phyloP scores from a whole-genome alignment of 2,113 vertebrate species.

The Neofelis nebulosa region DNA sequence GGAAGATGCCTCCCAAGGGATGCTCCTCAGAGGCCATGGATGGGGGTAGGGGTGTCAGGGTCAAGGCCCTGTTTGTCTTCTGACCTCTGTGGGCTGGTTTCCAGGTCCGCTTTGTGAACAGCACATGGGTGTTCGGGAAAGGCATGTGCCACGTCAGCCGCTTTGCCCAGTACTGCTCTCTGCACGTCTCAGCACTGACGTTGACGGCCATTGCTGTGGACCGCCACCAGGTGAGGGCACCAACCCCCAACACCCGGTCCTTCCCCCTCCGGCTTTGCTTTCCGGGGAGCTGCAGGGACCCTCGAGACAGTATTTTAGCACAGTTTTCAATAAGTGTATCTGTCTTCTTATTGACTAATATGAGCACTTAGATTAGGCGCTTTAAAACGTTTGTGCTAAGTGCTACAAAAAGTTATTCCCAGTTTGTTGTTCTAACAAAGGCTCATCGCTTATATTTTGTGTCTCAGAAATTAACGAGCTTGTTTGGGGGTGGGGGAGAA shows the following conservation, averaged over 20 bases:
- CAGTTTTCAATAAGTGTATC: neutral
- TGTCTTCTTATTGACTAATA: neutral
- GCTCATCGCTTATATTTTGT: neutral
- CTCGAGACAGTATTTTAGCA: neutral
- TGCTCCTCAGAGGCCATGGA: neutral
- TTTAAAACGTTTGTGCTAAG: neutral
- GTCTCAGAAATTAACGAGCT: neutral
- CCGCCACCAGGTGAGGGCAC: slow-evolving; percentile 91
- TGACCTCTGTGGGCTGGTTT: neutral
- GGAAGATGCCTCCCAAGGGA: neutral
- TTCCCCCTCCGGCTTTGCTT: neutral
- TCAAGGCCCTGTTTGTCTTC: neutral
- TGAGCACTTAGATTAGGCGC: neutral
- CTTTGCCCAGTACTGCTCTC: slow-evolving; percentile 96
- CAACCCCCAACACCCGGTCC: fast-evolving
- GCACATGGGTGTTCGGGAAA: slow-evolving; percentile 95
- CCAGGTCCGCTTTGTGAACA: slow-evolving; percentile 96
- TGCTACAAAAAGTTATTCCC: neutral
- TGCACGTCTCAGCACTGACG: slow-evolving; percentile 95
- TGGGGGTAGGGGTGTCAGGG: neutral
- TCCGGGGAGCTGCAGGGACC: neutral
- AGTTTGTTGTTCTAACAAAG: neutral
- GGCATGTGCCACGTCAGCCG: slow-evolving; percentile 96
- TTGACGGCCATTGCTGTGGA: slow-evolving; percentile 95
- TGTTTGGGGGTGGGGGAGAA: neutral